Evolutionary conservation across 2,797 vertebrate species (phyloP), one percentile per base, ranked within the genome.

Genomic region (Lithobates pipiens): DNA sequence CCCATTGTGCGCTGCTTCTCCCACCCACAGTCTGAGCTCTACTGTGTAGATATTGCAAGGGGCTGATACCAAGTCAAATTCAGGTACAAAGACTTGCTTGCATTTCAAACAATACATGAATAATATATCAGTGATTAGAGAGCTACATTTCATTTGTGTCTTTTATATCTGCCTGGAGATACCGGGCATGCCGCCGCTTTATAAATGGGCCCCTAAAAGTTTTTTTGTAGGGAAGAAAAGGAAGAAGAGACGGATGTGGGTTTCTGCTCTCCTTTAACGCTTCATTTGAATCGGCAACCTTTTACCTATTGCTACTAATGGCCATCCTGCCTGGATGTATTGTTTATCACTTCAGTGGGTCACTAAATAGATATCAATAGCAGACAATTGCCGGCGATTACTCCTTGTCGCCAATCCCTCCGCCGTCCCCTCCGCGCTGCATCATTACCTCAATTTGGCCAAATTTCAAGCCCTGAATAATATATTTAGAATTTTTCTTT

Each of bases 361-460:
- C 80, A 75, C 85, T 87, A 87, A 87, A 87, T 83, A 87, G 80
- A 83, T 87, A 87, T 87, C 85, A 87, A 87, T 87, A 87, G 57
- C 13, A 83, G 85, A 83, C 85, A 83, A 87, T 83, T 87, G 85
- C 85, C 39, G 57, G 80, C 77, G 85, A 87, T 87, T 87, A 83
- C 78, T 87, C 67, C 85, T 79, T 79, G 85, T 87, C 85, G 73
- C 73, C 29, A 25, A 32, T 44, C 54, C 76, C 34, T 82, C 70
- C 73, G 50, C 54, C 73, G 76, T 82, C 75, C 73, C 54, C 69
- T 63, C 54, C 44, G 75, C 65, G 72, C 74, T 83, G 76, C 80
- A 78, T 83, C 85, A 87, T 83, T 87, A 83, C 80, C 76, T 83
- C 77, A 74, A 79, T 83, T 75, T 87, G 85, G 69, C 80, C 80